Percentiles rank a stretch among this genome's conserved stretches.
These are phyloP conservation scores for human DNA, from an alignment of 2,113 vertebrate species.

Conservation along the genomic window GRCh38 chr20:56848501-56849000, in stretches of 20 bases:
- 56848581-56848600: background rate
- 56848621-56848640: background rate
- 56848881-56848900: conserved; percentile 75
- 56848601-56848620: fast-evolving
- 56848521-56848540: fast-evolving
- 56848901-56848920: conserved; percentile 71
- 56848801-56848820: conserved; percentile 85
- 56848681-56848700: conserved; percentile 55
- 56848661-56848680: conserved; percentile 50
- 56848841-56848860: conserved; percentile 83
- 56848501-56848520: background rate
- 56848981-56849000: conserved; percentile 5
- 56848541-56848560: background rate
- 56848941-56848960: conserved; percentile 71
- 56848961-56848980: conserved; percentile 66
- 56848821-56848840: conserved; percentile 84
- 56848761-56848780: conserved; percentile 81
- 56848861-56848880: conserved; percentile 80
- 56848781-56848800: conserved; percentile 85
- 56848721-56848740: conserved; percentile 83
- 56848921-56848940: conserved; percentile 59
- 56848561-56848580: background rate
- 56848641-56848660: conserved; percentile 32
- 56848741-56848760: conserved; percentile 59
- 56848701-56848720: conserved; percentile 65